Evolutionary conservation across 2,113 vertebrate species (phyloP).

Genomic region (Porphyrio hochstetteri): DNA sequence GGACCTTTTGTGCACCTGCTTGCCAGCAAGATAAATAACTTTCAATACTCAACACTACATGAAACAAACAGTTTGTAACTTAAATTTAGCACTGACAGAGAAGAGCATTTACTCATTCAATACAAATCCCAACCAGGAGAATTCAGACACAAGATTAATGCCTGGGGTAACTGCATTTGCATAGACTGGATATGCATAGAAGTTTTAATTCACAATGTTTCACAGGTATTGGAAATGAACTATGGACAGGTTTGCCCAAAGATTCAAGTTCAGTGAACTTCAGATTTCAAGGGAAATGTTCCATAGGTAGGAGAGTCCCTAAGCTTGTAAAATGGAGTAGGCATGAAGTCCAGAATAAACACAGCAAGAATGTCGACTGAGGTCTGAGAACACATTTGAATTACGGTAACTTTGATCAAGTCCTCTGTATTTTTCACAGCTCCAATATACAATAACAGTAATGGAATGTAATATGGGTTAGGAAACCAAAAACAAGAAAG

Average conservation of each 20-base stretch:
- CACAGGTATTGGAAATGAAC: neutral
- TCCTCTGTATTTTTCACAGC: slow-evolving; percentile 21
- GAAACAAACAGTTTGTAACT: neutral
- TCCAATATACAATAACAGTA: neutral
- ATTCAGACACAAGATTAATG: neutral
- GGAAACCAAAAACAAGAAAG: neutral
- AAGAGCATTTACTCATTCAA: neutral
- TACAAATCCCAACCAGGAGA: neutral
- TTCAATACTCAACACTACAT: neutral
- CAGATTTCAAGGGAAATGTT: neutral
- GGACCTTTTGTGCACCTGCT: neutral
- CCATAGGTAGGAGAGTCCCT: neutral
- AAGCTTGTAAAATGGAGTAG: slow-evolving; percentile 23
- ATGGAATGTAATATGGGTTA: slow-evolving; percentile 7
- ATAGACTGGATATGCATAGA: neutral
- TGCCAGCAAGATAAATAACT: neutral
- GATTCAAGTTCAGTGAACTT: slow-evolving; percentile 26
- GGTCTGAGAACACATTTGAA: slow-evolving; percentile 19
- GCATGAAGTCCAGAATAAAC: slow-evolving; percentile 49
- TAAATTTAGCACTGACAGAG: neutral
- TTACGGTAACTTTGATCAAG: slow-evolving; percentile 24
- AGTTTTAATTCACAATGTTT: neutral
- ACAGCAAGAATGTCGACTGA: slow-evolving; percentile 33
- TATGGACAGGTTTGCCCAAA: neutral
- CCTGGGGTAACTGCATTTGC: neutral